These are phyloP conservation scores for Limenitis camilla DNA, from an alignment of 2,888 invertebrate species.

Conservation along the genomic window DNA sequence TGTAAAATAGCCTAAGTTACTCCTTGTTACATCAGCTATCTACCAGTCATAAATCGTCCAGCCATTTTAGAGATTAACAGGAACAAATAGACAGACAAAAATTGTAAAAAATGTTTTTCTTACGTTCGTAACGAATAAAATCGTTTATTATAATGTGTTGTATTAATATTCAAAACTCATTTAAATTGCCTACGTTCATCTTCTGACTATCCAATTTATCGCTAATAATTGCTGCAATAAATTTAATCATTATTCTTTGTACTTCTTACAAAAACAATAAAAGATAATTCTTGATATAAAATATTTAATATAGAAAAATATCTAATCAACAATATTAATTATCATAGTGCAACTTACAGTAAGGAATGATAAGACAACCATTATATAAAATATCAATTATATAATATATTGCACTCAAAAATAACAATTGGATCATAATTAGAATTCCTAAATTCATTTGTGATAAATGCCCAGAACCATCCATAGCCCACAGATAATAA, in stretches of 20 bases:
- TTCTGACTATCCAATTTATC: background rate
- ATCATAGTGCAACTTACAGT: constrained; percentile 19
- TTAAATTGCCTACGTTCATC: background rate
- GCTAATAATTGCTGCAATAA: background rate
- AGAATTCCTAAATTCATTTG: background rate
- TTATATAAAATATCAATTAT: constrained; percentile 3
- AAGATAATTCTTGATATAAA: constrained; percentile 16
- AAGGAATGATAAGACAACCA: constrained; percentile 24
- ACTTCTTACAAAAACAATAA: background rate
- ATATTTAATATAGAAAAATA: constrained; percentile 25
- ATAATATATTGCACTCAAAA: constrained; percentile 12
- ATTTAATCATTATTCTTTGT: background rate
- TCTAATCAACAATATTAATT: constrained; percentile 21
- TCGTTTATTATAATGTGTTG: no score
- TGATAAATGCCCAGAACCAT: constrained; percentile 32
- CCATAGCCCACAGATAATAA: constrained; percentile 30
- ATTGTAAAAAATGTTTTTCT: no score
- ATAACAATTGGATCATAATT: background rate
- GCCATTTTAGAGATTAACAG: no score
- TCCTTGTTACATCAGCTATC: no score
- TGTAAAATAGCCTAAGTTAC: no score
- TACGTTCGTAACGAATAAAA: no score
- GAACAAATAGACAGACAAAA: no score
- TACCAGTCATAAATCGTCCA: no score
- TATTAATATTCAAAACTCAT: no score